These are phyloP conservation scores for Decapterus maruadsi DNA, from an alignment of 2,797 vertebrate species.

Conservation along the genomic window DNA sequence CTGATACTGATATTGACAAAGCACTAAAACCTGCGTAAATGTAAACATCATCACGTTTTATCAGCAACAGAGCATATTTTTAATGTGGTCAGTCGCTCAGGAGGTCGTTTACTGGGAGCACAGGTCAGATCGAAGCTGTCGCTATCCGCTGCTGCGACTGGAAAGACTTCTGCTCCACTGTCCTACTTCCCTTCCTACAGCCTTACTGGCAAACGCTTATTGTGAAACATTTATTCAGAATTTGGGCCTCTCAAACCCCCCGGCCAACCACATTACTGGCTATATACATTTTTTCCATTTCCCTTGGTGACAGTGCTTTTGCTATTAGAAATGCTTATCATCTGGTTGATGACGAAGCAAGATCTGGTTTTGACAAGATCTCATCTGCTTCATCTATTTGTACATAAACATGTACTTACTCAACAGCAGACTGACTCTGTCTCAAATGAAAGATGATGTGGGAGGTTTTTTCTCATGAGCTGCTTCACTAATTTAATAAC, in stretches of 20 bases:
- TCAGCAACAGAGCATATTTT: not conserved
- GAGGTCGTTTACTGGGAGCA: no score
- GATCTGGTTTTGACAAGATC: not conserved
- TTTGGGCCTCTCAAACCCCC: slow-evolving; percentile 4
- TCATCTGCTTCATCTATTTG: not conserved
- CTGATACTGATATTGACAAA: not conserved
- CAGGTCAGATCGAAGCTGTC: not conserved
- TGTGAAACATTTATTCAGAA: slow-evolving; percentile 52
- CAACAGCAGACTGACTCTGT: not conserved
- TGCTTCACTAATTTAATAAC: not conserved
- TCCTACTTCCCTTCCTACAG: slow-evolving; percentile 49
- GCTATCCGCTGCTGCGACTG: not conserved
- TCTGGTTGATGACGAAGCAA: slow-evolving; percentile 1
- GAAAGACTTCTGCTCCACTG: slow-evolving; percentile 32
- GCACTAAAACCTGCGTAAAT: not conserved
- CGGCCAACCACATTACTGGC: not conserved
- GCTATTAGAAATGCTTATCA: not conserved
- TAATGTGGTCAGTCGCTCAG: not conserved
- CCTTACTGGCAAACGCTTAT: slow-evolving; percentile 43
- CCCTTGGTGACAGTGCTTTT: not conserved
- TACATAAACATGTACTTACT: slow-evolving; percentile 1
- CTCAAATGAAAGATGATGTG: not conserved
- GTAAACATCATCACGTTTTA: not conserved
- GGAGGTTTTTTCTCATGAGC: not conserved
- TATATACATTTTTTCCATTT: not conserved